Percentiles rank a stretch among this genome's conserved stretches.
Evolutionary conservation across 2,888 invertebrate species (phyloP).

Genomic region (Zelleria hepariella): DNA sequence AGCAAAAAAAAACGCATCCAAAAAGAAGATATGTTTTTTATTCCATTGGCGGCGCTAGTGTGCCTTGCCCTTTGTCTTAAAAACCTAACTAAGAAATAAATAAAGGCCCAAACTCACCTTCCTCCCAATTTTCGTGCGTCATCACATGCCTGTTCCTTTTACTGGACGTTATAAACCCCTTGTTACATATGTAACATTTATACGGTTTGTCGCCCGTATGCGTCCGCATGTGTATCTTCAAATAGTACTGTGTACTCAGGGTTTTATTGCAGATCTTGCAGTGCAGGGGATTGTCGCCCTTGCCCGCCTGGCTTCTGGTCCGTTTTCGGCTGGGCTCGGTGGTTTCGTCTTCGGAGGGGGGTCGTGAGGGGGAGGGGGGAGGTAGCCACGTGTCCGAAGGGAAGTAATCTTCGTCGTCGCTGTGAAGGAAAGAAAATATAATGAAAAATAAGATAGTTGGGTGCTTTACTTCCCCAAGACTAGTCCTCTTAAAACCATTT

Average conservation of each 20-base stretch:
- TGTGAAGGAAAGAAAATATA: conserved; percentile 20
- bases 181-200: conserved; percentile 42
- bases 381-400: conserved; percentile 43
- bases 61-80: no score
- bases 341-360: background rate
- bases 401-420: conserved; percentile 52
- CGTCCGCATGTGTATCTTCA: conserved; percentile 50
- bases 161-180: conserved; percentile 53
- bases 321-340: background rate
- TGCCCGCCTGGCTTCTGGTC: conserved; percentile 4
- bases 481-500: no score
- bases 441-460: no score
- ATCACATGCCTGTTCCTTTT: conserved; percentile 58
- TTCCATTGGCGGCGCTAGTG: no score
- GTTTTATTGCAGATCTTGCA: conserved; percentile 43
- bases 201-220: conserved; percentile 57
- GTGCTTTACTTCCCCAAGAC: no score
- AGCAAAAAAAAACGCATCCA: no score
- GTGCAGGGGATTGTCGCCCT: conserved; percentile 16
- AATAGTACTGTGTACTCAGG: conserved; percentile 42
- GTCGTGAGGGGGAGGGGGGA: conserved; percentile 11
- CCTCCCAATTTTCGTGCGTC: conserved; percentile 41
- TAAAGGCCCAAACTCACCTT: conserved; percentile 15
- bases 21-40: no score
- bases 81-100: background rate